Conservation (phyloP, 2,113 vertebrate genomes). For the Otocyon megalotis region DNA sequence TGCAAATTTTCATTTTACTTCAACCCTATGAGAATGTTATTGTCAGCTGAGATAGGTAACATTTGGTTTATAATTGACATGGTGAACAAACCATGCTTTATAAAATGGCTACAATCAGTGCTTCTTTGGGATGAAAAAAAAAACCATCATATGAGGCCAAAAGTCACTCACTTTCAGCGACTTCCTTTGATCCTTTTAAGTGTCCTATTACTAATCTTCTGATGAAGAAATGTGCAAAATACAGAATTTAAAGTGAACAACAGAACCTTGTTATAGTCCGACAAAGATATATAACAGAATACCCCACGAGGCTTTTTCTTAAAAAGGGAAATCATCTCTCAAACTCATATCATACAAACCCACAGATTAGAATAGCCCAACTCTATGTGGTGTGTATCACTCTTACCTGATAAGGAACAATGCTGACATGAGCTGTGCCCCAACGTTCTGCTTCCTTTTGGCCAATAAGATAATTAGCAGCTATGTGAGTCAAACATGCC, state of each 20-base stretch:
- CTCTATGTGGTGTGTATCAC: neutral
- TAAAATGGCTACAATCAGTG: conserved; percentile 55
- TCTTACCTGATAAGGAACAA: conserved; percentile 94
- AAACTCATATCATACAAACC: conserved; percentile 43
- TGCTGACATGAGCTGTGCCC: conserved; percentile 93
- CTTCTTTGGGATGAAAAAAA: conserved; percentile 58
- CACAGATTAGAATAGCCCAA: conserved; percentile 2
- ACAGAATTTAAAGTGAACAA: conserved; percentile 78
- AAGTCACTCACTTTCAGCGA: conserved; percentile 79
- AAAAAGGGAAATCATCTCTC: conserved; percentile 53
- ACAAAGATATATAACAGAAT: conserved; percentile 59
- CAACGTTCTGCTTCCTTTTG: conserved; percentile 90
- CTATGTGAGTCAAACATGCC: conserved; percentile 92
- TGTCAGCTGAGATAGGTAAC: conserved; percentile 63
- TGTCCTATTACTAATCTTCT: conserved; percentile 83
- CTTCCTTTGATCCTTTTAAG: conserved; percentile 82
- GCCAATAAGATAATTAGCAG: conserved; percentile 91
- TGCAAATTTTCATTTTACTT: conserved; percentile 52
- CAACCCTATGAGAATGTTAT: conserved; percentile 61
- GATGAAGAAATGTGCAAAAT: conserved; percentile 76
- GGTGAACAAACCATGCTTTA: conserved; percentile 59
- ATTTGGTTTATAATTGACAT: conserved; percentile 61
- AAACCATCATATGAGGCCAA: conserved; percentile 66
- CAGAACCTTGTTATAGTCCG: conserved; percentile 73
- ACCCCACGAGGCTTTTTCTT: neutral